phyloP scores from a whole-genome alignment of 2,113 vertebrate species.

The Pteronura brasiliensis region DNA sequence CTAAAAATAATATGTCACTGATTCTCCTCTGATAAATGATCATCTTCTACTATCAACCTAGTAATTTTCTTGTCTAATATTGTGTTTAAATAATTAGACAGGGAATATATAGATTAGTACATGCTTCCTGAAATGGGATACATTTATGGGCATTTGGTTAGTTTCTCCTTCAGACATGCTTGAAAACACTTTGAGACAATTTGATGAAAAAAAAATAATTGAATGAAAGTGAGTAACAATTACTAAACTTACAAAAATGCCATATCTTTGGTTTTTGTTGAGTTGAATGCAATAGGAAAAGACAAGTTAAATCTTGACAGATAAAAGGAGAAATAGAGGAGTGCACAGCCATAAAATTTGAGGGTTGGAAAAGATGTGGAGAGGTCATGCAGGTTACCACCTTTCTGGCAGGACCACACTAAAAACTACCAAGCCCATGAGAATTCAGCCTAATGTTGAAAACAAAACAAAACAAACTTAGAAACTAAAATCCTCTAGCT shows the following conservation, averaged over 20 bases:
- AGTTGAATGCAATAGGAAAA: slow-evolving; percentile 30
- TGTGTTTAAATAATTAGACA: not conserved
- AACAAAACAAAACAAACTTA: not conserved
- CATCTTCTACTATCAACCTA: slow-evolving; percentile 1
- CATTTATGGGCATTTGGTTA: not conserved
- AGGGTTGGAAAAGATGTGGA: not conserved
- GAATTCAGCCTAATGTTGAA: slow-evolving; percentile 10
- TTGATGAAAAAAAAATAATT: slow-evolving; percentile 2
- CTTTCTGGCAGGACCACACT: not conserved
- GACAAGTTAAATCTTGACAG: slow-evolving; percentile 37
- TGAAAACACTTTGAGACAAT: slow-evolving; percentile 18
- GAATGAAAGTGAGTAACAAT: slow-evolving; percentile 14
- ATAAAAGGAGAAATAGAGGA: not conserved
- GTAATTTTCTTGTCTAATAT: not conserved
- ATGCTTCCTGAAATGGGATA: not conserved
- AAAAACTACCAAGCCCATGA: not conserved
- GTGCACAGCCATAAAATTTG: not conserved
- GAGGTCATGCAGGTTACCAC: slow-evolving; percentile 8
- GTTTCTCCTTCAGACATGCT: not conserved
- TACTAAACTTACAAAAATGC: not conserved
- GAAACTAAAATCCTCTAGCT: not conserved
- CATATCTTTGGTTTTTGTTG: not conserved
- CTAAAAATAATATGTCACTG: not conserved
- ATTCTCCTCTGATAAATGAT: not conserved
- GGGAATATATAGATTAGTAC: not conserved